A percentile compares a stretch with the other conserved stretches of the same genome.
These are phyloP conservation scores for Emydura subglobosa DNA, from an alignment of 2,113 vertebrate species.

Conservation along the genomic window DNA sequence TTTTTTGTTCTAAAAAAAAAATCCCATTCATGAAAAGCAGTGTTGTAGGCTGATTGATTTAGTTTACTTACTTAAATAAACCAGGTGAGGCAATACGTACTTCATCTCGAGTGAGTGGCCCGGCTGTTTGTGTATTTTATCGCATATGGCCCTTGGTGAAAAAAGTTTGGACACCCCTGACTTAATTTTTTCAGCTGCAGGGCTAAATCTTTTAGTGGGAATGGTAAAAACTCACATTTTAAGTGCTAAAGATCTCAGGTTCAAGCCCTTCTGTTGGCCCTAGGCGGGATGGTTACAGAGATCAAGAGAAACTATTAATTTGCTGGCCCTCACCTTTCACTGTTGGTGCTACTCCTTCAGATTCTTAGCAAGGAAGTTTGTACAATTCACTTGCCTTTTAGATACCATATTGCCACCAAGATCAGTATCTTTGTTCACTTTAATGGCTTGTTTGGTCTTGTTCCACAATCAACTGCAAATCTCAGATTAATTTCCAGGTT, in stretches of 20 bases:
- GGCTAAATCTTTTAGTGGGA: background rate
- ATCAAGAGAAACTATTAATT: background rate
- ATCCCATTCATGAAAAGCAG: no score
- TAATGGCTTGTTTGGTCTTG: background rate
- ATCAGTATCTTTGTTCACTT: background rate
- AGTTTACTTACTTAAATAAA: no score
- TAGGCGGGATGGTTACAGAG: background rate
- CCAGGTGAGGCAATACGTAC: no score
- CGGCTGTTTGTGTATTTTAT: no score
- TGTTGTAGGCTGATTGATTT: no score
- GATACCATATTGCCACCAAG: background rate
- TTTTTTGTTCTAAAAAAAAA: no score
- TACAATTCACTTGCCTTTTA: background rate
- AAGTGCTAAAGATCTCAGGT: background rate
- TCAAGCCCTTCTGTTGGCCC: background rate
- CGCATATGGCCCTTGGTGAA: no score
- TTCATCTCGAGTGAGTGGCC: no score
- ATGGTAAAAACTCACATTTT: background rate
- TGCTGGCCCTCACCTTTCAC: background rate
- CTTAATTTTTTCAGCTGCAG: background rate
- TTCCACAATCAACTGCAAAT: fast-evolving
- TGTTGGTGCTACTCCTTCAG: background rate
- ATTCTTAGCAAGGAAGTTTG: background rate
- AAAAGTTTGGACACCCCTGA: no score
- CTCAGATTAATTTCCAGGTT: background rate